Base-by-base conservation (phyloP, 2,888 invertebrate species). In the Orchestes rusci region DNA sequence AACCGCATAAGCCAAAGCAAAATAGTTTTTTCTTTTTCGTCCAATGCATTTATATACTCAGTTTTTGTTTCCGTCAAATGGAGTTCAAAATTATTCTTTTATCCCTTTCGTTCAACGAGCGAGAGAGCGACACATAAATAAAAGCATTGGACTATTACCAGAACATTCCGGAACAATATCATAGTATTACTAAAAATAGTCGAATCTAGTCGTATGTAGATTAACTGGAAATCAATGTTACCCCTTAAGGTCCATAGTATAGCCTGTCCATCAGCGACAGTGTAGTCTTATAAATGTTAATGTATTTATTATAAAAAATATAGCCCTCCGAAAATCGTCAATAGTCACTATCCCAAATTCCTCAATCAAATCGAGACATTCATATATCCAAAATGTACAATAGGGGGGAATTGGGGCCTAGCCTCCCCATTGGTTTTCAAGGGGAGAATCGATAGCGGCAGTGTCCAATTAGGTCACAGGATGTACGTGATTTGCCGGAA, bases 291-390 rank as follows among this genome's bases (percentile, higher is more conserved):
- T 66, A 66, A 65, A 67, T 66, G 67, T 68, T 67, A 65, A 64
- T 64, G 66, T 66, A 66, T 64, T 65, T 66, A 65, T 66, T 66
- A 64, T 66, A 63, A 57, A 62, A 53, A 64, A 64, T 61, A 63
- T 61, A 64, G n/a, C n/a, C n/a, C n/a, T 4, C 19, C 13, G 10
- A 36, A 36, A 36, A 30, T 12, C 7, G n/a, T n/a, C n/a, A n/a
- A n/a, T n/a, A n/a, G n/a, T n/a, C n/a, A n/a, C n/a, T n/a, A n/a
- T n/a, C n/a, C n/a, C n/a, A n/a, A n/a, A n/a, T n/a, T n/a, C n/a
- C n/a, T n/a, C n/a, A n/a, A n/a, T n/a, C n/a, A n/a, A n/a, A n/a
- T n/a, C n/a, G n/a, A n/a, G n/a, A n/a, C n/a, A n/a, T n/a, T n/a
- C n/a, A n/a, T n/a, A n/a, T n/a, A n/a, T n/a, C n/a, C n/a, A n/a